phyloP scores from a whole-genome alignment of 2,888 invertebrate genomes.

The Eupithecia tripunctaria region DNA sequence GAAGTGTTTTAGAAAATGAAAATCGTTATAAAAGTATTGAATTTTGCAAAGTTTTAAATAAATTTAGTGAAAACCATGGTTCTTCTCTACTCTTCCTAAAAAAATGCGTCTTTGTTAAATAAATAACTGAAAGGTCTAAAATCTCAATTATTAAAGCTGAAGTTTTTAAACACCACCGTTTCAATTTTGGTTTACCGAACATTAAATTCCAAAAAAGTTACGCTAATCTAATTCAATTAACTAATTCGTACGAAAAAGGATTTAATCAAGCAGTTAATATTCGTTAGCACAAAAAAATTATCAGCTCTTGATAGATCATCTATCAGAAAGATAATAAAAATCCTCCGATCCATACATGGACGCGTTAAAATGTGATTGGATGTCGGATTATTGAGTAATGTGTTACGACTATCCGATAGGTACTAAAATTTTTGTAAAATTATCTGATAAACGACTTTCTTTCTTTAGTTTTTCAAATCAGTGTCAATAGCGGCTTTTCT shows the following conservation, averaged over 20 bases:
- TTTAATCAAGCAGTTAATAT: conserved; percentile 38
- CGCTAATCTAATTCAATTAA: conserved; percentile 36
- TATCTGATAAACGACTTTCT: no score
- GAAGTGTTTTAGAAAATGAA: background rate
- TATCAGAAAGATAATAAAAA: conserved; percentile 35
- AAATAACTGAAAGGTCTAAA: background rate
- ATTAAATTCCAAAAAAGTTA: conserved; percentile 18
- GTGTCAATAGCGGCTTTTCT: background rate
- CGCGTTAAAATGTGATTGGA: conserved; percentile 23
- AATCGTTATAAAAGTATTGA: no score
- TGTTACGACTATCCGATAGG: background rate
- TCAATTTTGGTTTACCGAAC: background rate
- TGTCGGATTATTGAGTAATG: conserved; percentile 15
- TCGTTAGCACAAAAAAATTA: conserved; percentile 30
- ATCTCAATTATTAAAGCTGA: background rate
- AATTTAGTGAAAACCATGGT: background rate
- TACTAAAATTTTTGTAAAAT: no score
- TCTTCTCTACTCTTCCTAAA: background rate
- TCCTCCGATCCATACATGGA: conserved; percentile 27
- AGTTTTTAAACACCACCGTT: background rate
- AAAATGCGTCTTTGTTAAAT: background rate
- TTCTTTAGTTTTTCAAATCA: background rate
- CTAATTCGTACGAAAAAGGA: conserved; percentile 24
- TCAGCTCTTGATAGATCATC: conserved; percentile 23
- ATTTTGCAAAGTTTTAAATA: no score